Percentiles rank a stretch among this genome's conserved stretches.
phyloP scores from a whole-genome alignment of 2,797 vertebrate species.

The Morus bassanus region DNA sequence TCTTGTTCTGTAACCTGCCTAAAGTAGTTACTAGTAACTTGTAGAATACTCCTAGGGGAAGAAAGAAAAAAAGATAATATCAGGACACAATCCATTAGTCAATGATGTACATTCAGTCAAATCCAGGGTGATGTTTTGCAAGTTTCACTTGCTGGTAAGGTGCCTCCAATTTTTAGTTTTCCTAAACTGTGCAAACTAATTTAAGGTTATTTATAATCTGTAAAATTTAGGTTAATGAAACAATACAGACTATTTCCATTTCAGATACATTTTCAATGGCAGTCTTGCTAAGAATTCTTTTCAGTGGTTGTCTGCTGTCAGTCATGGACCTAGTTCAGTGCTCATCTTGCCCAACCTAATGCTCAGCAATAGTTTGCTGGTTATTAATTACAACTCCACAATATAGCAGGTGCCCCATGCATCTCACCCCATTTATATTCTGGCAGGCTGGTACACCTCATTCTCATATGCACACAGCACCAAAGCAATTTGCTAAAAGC shows the following conservation, averaged over 20 bases:
- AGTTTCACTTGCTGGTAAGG: background rate
- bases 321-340: background rate
- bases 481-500: conserved; percentile 48
- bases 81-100: background rate
- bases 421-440: conserved; percentile 28
- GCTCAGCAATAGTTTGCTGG: background rate
- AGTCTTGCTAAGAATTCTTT: background rate
- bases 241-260: background rate
- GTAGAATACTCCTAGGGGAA: background rate
- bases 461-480: background rate
- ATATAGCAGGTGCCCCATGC: background rate
- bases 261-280: background rate
- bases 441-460: background rate
- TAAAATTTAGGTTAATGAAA: background rate
- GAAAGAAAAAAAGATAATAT: background rate
- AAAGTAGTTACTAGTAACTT: background rate
- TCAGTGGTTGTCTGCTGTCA: background rate
- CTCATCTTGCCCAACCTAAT: background rate
- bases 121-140: background rate
- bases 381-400: conserved; percentile 18
- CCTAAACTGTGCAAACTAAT: background rate
- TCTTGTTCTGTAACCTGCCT: background rate
- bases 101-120: background rate
- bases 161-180: background rate
- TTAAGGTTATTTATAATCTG: background rate